Base-by-base conservation (phyloP, 1,140 invertebrate species). In the Gryllus bimaculatus region DNA sequence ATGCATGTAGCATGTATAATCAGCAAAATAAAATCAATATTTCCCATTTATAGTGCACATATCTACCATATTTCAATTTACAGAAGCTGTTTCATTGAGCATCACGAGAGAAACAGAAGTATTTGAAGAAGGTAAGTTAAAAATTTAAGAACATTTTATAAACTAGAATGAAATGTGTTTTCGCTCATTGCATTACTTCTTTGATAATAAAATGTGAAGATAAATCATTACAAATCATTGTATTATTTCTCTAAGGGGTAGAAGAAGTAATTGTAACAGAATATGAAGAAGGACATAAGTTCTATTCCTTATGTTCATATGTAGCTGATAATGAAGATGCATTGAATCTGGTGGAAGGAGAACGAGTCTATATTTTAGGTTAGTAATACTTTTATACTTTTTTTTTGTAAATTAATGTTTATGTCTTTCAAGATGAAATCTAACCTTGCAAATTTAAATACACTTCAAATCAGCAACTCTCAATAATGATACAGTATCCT, bases 291-390 rank as follows among this genome's bases (percentile, higher is more conserved):
- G 93, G 93, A 47, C 93, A 94, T 83, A 88, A 91, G 8, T 92
- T 95, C 84, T 94, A 91, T 84, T 94, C 95, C 4, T 93, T 96
- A 47, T 93, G 92, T 82, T 93, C 93, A 7, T 96, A 95, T 83
- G 89, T 93, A 54, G 94, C 94, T n/a, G 95, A 97, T 87, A 93
- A 92, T 75, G 91, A 94, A 80, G 94, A 96, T 84, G 92, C 94
- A 8, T 92, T 96, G 78, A 94, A 95, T 84, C 87, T 97, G 13
- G 93, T 96, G 0, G 95, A 97, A 88, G 96, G 96, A 79, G 95
- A 97, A 89, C 90, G 91, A 84, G 91, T 97, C 15, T 94, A 94
- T 80, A 91, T 97, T 48, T 87, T 96, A 80, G 93, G 93, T 93
- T 88, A 84, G 80, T 82, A 47, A 12, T 26, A 66, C 0, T 66